These are phyloP conservation scores for Tipula helvola DNA, from an alignment of 2,888 invertebrate genomes.

Conservation along the genomic window DNA sequence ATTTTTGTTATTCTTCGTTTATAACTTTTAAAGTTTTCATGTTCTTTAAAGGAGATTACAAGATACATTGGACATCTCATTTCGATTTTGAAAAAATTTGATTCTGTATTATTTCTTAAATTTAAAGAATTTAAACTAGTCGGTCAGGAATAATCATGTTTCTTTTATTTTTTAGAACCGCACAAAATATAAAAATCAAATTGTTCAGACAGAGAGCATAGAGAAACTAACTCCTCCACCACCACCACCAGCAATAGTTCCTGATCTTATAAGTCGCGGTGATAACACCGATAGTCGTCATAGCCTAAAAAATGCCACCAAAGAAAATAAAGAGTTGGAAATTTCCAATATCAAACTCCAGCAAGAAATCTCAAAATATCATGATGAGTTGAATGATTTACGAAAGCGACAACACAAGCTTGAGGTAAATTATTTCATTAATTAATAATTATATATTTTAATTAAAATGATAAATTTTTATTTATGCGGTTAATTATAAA, in stretches of 20 bases:
- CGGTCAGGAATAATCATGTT: no score
- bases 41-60: background rate
- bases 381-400: background rate
- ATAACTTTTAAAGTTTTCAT: background rate
- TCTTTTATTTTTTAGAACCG: background rate
- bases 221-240: background rate
- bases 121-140: no score
- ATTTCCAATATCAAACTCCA: background rate
- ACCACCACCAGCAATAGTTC: background rate
- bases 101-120: no score
- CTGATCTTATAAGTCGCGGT: background rate
- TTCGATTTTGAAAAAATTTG: background rate
- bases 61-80: background rate
- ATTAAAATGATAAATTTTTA: background rate
- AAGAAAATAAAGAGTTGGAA: background rate
- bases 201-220: background rate
- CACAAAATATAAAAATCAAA: background rate
- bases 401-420: background rate
- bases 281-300: background rate
- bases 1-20: background rate
- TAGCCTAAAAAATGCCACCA: background rate
- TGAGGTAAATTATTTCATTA: background rate
- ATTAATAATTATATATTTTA: background rate
- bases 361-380: background rate
- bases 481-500: background rate